Base-by-base conservation (phyloP, 2,113 vertebrate genomes). In the Myrmophylax atrothorax region DNA sequence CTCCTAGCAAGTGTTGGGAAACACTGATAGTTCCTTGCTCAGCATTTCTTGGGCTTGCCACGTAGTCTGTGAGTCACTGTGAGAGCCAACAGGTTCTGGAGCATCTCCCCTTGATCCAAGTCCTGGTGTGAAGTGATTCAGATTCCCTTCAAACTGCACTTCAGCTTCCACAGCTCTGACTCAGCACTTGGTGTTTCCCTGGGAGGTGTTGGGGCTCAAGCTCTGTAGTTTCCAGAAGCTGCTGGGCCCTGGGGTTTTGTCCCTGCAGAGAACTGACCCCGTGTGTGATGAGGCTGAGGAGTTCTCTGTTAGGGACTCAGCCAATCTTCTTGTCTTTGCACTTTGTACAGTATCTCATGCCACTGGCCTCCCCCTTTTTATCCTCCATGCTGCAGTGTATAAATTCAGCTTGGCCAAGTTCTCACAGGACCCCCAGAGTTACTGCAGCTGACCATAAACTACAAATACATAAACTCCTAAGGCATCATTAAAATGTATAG, bases 41-140 rank as follows among this genome's bases (percentile, higher is more conserved):
- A 47, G 91, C 53, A 22, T 31, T 56, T 31, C 33, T 40, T 4
- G 47, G 40, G 3, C 20, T 59, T 56, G 78, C 49, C 31, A 25
- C 1, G 1, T 66, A 40, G 1, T 0, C 83, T 72, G 56, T 0
- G 1, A 44, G 74, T 6, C 14, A 42, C 47, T 66, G 12, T 18
- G 56, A 74, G 66, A 66, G 59, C 64, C 68, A 64, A 9, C 25
- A 29, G 64, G n/a, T 16, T 24, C 95, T 56, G 1, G 9, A 68
- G 86, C 18, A 58, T 35, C 69, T 18, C 19, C 16, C 29, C 74
- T 44, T 29, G 47, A n/a, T 28, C 58, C 80, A 25, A 3, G 24
- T 9, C 19, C 79, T 15, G 74, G 5, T 77, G 73, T 86, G 88
- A 46, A 81, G 33, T 44, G 22, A 29, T 56, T 73, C 64, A 6